Evolutionary conservation across 2,797 vertebrate genomes (phyloP).

Genomic region (Pseudotriccus pelzelni): DNA sequence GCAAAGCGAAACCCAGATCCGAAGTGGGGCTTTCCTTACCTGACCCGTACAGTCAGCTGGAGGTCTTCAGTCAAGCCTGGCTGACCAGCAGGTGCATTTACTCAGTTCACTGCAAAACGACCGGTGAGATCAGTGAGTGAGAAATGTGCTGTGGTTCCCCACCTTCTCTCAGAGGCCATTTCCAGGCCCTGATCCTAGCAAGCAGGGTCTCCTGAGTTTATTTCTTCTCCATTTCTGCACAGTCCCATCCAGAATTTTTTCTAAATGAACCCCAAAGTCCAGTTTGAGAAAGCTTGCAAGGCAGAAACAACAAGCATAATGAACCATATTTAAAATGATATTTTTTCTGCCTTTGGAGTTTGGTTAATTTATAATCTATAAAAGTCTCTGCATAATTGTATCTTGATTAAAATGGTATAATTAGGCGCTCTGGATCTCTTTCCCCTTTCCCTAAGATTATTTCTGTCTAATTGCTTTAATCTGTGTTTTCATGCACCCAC

Average conservation of each 20-base stretch:
- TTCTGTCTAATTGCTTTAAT: constrained; percentile 76
- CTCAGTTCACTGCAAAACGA: background rate
- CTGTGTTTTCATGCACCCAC: constrained; percentile 69
- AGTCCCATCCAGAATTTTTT: background rate
- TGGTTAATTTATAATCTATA: constrained; percentile 65
- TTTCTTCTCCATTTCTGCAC: background rate
- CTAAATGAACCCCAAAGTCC: constrained; percentile 30
- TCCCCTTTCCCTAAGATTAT: constrained; percentile 70
- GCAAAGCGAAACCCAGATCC: background rate
- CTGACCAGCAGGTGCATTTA: background rate
- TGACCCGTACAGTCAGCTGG: background rate
- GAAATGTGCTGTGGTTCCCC: background rate
- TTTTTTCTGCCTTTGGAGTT: constrained; percentile 50
- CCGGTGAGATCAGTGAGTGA: background rate
- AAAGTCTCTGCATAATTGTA: constrained; percentile 62
- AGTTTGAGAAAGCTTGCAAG: constrained; percentile 37
- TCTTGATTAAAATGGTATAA: constrained; percentile 71
- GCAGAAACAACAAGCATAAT: constrained; percentile 67
- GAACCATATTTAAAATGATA: constrained; percentile 64
- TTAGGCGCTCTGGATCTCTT: constrained; percentile 64
- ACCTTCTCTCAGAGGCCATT: background rate
- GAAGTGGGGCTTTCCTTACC: background rate
- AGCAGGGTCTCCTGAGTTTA: background rate
- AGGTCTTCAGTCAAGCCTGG: background rate
- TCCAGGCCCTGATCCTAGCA: background rate